Base-by-base conservation (phyloP, 2,113 vertebrate species). In the Ceyx margarethae region DNA sequence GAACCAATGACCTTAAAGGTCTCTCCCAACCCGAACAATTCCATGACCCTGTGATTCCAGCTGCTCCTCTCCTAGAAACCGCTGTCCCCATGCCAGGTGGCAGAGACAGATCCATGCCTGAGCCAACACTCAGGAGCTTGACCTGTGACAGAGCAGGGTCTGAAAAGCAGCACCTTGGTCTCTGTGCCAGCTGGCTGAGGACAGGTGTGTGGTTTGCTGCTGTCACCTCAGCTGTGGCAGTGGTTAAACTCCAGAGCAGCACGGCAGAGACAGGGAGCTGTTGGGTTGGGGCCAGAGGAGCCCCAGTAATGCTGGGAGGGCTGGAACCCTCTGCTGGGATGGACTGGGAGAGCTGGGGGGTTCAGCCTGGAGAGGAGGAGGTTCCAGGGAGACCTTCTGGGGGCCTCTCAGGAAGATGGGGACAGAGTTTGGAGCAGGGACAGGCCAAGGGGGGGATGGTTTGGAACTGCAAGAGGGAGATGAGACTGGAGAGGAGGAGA, bases 41-140 rank as follows among this genome's bases (percentile, higher is more conserved):
- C 31, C 8, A 33, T 57, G 54, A 57, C 29, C n/a, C 10, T 57
- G 15, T 57, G n/a, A 13, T 58, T 33, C 57, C 31, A 37, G 8
- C 11, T 53, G 81, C 16, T 21, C 35, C 33, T 43, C 77, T 43
- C 9, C 20, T 22, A 64, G 28, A 12, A 76, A 58, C 13, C 8
- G 13, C 46, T 0, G 1, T 6, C 35, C 43, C 5, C 37, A 13
- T 14, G 53, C 3, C 19, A 29, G 72, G 87, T 1, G 9, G 50
- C 64, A 57, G 64, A 18, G 86, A 48, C 66, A 62, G 35, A 20
- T 4, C 7, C 9, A 50, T 25, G 65, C 22, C 42, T 62, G 29
- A 66, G 25, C 21, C 1, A 11, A 60, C 10, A 20, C 31, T 10
- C 56, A 22, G 73, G 43, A 26, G 19, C 45, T 67, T 2, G 4